These are phyloP conservation scores for Lordiphosa fenestrarum DNA, from an alignment of 2,888 invertebrate species.

Conservation along the genomic window DNA sequence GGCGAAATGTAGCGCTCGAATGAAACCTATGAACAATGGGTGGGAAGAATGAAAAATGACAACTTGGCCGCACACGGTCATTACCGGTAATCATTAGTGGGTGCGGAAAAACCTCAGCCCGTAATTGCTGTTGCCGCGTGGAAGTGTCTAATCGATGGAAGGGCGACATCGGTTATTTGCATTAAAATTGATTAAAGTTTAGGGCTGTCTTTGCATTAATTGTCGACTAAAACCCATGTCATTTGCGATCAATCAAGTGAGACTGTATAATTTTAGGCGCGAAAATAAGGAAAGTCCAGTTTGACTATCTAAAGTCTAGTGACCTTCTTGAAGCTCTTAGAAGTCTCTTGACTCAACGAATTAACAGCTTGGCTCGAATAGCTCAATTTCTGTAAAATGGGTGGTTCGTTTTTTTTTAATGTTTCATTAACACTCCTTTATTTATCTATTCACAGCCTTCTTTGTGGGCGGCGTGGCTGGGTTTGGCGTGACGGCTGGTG, in stretches of 20 bases:
- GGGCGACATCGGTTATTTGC: too few species aligned
- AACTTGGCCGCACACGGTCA: not conserved
- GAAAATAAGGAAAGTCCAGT: too few species aligned
- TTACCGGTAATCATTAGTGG: constrained; percentile 3
- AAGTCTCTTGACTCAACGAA: constrained; percentile 20
- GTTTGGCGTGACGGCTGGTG: constrained; percentile 87
- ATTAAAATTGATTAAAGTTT: too few species aligned
- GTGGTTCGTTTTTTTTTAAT: constrained; percentile 43
- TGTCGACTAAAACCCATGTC: too few species aligned
- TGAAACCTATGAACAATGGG: too few species aligned
- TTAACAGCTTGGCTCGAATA: constrained; percentile 54
- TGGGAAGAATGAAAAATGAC: not conserved
- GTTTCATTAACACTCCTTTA: constrained; percentile 46
- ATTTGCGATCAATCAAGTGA: too few species aligned
- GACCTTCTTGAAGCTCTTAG: too few species aligned
- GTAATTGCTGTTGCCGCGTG: not conserved
- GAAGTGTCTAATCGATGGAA: too few species aligned
- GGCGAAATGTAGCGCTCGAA: constrained; percentile 33
- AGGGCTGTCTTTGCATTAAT: too few species aligned
- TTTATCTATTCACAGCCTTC: constrained; percentile 77
- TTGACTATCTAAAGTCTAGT: too few species aligned
- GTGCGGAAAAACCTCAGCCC: constrained; percentile 15
- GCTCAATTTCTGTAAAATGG: constrained; percentile 64
- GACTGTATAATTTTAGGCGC: too few species aligned
- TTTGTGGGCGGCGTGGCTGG: constrained; percentile 83